Evolutionary conservation across 2,888 invertebrate species (phyloP).

Genomic region (Idaea dimidiata): DNA sequence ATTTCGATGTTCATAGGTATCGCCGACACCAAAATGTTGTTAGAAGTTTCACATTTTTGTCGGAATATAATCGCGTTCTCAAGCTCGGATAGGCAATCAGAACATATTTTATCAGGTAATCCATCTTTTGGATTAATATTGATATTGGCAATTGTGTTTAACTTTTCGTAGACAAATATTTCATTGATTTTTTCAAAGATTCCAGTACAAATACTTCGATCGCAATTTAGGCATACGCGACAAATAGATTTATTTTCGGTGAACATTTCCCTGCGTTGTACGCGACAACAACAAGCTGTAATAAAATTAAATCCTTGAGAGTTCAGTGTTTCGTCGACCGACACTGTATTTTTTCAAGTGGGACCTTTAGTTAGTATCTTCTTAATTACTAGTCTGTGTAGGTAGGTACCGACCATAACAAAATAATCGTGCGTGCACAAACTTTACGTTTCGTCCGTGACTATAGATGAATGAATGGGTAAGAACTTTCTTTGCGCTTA

Average conservation of each 20-base stretch:
- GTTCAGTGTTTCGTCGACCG: too few species aligned
- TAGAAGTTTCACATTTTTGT: constrained; percentile 55
- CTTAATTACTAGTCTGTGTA: too few species aligned
- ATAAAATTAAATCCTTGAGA: too few species aligned
- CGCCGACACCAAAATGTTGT: constrained; percentile 39
- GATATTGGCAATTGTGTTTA: constrained; percentile 53
- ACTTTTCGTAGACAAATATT: constrained; percentile 41
- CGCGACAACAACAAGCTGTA: too few species aligned
- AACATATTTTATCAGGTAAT: constrained; percentile 60
- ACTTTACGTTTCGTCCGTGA: too few species aligned
- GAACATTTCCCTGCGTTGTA: too few species aligned
- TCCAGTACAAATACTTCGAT: constrained; percentile 15
- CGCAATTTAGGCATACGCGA: constrained; percentile 51
- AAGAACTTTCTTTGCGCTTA: too few species aligned
- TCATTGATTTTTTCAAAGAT: not conserved
- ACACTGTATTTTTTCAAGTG: too few species aligned
- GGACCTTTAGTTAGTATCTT: too few species aligned
- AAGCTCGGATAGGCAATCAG: constrained; percentile 53
- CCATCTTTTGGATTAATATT: constrained; percentile 53
- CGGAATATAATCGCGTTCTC: constrained; percentile 57
- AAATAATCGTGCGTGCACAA: too few species aligned
- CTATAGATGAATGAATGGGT: too few species aligned
- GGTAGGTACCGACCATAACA: too few species aligned
- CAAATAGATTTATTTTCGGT: constrained; percentile 31
- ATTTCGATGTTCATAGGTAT: constrained; percentile 15